These are phyloP conservation scores for Macrosiphum euphorbiae DNA, from an alignment of 2,888 invertebrate species.

Conservation along the genomic window DNA sequence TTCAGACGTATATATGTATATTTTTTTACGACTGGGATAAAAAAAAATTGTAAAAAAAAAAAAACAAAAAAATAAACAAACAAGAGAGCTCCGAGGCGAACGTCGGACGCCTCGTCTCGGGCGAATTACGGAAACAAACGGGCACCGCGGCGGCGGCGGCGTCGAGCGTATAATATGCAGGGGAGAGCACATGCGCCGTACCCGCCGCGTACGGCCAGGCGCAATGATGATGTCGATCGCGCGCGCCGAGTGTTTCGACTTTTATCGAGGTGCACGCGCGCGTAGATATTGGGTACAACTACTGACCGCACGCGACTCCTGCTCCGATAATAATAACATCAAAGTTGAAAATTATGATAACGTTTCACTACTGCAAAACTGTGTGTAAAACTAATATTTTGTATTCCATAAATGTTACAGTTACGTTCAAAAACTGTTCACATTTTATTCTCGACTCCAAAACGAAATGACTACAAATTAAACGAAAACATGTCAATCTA, in stretches of 20 bases:
- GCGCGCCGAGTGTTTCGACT: neutral
- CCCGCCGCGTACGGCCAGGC: neutral
- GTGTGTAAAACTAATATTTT: neutral
- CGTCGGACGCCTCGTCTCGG: constrained; percentile 61
- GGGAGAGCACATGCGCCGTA: constrained; percentile 52
- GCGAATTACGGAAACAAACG: constrained; percentile 46
- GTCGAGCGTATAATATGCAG: neutral
- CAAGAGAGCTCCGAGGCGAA: constrained; percentile 43
- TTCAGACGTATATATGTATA: neutral
- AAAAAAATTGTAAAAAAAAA: neutral
- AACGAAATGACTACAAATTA: neutral
- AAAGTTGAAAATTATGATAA: neutral
- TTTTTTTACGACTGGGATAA: neutral
- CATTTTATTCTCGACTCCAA: neutral
- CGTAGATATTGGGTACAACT: neutral
- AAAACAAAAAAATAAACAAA: constrained; percentile 27
- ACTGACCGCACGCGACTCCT: neutral
- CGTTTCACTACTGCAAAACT: neutral
- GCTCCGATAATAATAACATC: neutral
- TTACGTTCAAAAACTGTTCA: neutral
- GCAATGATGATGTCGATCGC: constrained; percentile 29
- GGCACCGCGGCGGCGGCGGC: neutral
- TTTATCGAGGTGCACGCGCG: neutral
- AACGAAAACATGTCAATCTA: neutral
- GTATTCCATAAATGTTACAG: neutral